Percentiles rank a stretch among this genome's conserved stretches.
phyloP scores from a whole-genome alignment of 2,888 invertebrate species.

The Eupeodes luniger region DNA sequence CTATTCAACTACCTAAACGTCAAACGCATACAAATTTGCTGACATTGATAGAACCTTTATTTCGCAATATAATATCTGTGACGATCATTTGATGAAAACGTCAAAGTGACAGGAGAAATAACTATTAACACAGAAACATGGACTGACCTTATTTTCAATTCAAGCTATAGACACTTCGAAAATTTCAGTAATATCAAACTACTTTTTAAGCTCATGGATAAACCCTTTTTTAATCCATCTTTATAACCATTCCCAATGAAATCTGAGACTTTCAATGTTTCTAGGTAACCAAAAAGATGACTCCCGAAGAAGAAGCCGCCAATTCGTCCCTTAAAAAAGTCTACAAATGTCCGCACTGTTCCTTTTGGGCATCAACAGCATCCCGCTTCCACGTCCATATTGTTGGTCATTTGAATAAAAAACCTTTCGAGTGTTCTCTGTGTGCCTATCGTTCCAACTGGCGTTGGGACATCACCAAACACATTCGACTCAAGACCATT shows the following conservation, averaged over 20 bases:
- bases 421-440: constrained; percentile 97
- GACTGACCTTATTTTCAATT: too few relatives aligned
- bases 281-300: constrained; percentile 86
- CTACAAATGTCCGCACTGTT: constrained; percentile 96
- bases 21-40: too few relatives aligned
- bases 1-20: too few relatives aligned
- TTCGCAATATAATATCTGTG: too few relatives aligned
- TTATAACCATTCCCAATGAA: constrained; percentile 81
- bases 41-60: too few relatives aligned
- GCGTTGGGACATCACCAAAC: constrained; percentile 98
- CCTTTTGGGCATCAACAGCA: constrained; percentile 96
- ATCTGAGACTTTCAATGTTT: constrained; percentile 84
- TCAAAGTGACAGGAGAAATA: too few relatives aligned
- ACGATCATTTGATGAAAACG: too few relatives aligned
- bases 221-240: background rate
- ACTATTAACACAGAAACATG: too few relatives aligned
- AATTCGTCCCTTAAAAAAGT: constrained; percentile 90
- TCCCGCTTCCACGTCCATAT: constrained; percentile 97
- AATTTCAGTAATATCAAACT: too few relatives aligned
- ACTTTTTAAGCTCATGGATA: too few relatives aligned
- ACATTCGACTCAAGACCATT: constrained; percentile 95
- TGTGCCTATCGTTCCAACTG: constrained; percentile 98
- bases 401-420: constrained; percentile 95
- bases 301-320: constrained; percentile 87
- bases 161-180: too few relatives aligned